These are phyloP conservation scores for Plebejus argus DNA, from an alignment of 2,888 invertebrate species.

Conservation along the genomic window DNA sequence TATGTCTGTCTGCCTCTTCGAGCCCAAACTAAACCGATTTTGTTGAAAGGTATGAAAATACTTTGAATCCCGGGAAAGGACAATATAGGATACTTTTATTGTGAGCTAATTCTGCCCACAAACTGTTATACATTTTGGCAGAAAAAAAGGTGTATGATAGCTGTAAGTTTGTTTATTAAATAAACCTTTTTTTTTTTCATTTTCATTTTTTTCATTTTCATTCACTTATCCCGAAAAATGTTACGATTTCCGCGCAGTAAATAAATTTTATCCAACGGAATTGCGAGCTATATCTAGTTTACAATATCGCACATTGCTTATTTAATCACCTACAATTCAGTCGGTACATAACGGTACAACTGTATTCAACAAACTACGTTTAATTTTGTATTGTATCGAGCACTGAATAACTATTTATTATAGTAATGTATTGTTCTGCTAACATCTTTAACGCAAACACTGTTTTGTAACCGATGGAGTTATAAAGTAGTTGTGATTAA, in stretches of 20 bases:
- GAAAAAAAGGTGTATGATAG: too few relatives aligned
- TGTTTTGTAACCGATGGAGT: background rate
- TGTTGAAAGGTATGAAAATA: too few relatives aligned
- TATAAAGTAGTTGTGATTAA: background rate
- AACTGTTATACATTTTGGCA: too few relatives aligned
- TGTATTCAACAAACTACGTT: background rate
- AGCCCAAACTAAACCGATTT: too few relatives aligned
- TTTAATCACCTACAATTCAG: background rate
- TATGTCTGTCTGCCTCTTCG: too few relatives aligned
- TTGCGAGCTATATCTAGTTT: background rate
- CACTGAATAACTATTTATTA: background rate
- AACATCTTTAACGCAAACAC: background rate
- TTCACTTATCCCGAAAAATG: background rate
- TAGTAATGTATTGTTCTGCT: background rate
- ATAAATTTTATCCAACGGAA: background rate
- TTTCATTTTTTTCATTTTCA: too few relatives aligned
- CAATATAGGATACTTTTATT: too few relatives aligned
- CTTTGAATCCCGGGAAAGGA: too few relatives aligned
- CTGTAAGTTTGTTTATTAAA: too few relatives aligned
- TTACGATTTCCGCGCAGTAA: too few relatives aligned
- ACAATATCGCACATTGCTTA: background rate
- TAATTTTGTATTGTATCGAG: background rate
- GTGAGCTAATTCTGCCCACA: too few relatives aligned
- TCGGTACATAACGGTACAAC: background rate
- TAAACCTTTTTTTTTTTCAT: too few relatives aligned